Evolutionary conservation across 2,113 vertebrate genomes (phyloP).

Genomic region (Anseranas semipalmata): DNA sequence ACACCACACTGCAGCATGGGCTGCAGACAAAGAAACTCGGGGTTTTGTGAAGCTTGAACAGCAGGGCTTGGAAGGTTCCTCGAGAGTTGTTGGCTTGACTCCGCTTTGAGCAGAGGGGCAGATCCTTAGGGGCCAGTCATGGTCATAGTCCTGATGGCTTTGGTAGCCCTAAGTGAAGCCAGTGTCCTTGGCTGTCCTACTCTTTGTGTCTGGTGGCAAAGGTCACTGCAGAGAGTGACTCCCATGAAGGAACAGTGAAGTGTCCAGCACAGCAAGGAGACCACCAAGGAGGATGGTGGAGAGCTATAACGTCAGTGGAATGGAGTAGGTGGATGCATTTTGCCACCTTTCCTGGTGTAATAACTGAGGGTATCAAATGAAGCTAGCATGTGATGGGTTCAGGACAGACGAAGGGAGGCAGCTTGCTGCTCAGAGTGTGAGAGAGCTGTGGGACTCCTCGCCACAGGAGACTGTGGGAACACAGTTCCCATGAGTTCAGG

Average conservation of each 20-base stretch:
- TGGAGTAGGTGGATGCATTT: neutral
- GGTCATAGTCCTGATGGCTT: neutral
- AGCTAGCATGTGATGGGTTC: neutral
- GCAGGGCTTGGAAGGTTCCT: neutral
- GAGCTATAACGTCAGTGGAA: neutral
- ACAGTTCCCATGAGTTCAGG: neutral
- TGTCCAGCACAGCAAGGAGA: fast-evolving
- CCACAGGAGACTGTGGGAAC: neutral
- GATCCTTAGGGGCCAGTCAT: neutral
- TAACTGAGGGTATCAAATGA: neutral
- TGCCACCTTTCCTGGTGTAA: neutral
- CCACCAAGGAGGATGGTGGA: fast-evolving
- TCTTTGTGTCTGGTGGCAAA: neutral
- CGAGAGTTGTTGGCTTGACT: neutral
- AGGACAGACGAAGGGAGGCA: neutral
- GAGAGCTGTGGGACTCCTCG: neutral
- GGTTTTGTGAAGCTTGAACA: neutral
- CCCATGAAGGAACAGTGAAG: neutral
- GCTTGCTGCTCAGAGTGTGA: neutral
- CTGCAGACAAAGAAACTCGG: neutral
- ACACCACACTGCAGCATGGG: neutral
- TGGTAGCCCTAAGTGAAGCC: neutral
- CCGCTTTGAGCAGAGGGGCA: neutral
- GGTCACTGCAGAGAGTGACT: neutral
- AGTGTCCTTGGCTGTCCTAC: neutral